These are phyloP conservation scores for Ennomos erosarius DNA, from an alignment of 2,888 invertebrate genomes.

Conservation along the genomic window DNA sequence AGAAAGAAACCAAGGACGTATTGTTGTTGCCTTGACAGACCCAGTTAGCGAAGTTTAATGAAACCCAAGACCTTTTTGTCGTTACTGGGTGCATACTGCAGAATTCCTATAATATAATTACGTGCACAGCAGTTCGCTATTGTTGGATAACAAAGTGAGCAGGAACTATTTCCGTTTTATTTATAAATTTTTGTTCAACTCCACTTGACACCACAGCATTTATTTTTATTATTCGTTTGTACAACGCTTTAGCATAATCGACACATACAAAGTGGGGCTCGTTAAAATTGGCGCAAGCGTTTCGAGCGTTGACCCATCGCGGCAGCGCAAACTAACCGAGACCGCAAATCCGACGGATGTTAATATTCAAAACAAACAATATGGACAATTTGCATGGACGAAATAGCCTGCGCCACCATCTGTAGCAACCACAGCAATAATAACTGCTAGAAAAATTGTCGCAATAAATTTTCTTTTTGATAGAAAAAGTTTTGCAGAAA, in stretches of 20 bases:
- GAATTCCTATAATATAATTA: conserved; percentile 65
- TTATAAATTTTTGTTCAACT: conserved; percentile 13
- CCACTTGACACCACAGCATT: not conserved
- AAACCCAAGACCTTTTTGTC: conserved; percentile 58
- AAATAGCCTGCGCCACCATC: conserved; percentile 39
- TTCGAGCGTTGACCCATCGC: conserved; percentile 31
- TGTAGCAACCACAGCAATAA: conserved; percentile 35
- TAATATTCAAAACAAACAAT: conserved; percentile 56
- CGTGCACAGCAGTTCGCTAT: conserved; percentile 53
- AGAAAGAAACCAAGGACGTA: conserved; percentile 46
- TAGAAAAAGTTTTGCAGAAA: conserved; percentile 68
- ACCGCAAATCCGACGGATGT: conserved; percentile 50
- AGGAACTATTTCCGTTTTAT: conserved; percentile 38
- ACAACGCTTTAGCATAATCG: conserved; percentile 10
- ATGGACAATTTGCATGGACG: conserved; percentile 51
- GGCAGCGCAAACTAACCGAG: conserved; percentile 42
- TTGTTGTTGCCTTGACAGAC: conserved; percentile 55
- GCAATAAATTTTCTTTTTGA: conserved; percentile 66
- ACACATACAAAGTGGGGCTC: conserved; percentile 13
- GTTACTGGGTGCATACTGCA: conserved; percentile 53
- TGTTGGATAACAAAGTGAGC: conserved; percentile 46
- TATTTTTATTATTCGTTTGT: conserved; percentile 18
- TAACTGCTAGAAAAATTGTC: conserved; percentile 58
- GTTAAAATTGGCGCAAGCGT: conserved; percentile 6
- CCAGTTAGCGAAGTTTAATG: conserved; percentile 64